Evolutionary conservation across 2,888 invertebrate genomes (phyloP), one percentile per base, ranked within the genome.

Genomic region (Caenorhabditis japonica): DNA sequence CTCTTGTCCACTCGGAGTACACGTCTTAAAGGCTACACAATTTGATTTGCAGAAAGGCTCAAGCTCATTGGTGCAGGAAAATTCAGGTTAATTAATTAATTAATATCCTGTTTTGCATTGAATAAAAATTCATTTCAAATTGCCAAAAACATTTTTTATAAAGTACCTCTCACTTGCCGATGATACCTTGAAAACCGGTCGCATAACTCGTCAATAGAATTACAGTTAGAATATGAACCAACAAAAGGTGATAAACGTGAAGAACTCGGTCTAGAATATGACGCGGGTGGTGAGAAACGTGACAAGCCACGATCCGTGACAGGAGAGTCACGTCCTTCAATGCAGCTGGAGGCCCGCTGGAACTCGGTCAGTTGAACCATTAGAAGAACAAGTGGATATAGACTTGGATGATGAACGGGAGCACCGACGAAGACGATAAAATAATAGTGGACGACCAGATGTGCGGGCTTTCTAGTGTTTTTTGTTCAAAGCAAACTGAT

Each of bases 131-230:
- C 5, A 10, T 30, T 30, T 30, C 30, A 30, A 30, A 30, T 30
- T 30, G n/a, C n/a, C n/a, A n/a, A n/a, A n/a, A n/a, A n/a, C n/a
- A n/a, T n/a, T n/a, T n/a, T n/a, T n/a, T n/a, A n/a, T n/a, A n/a
- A n/a, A n/a, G 30, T 58, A 73, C 73, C 73, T 73, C 73, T 60
- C 21, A 73, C 68, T 61, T 58, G 66, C 13, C 73, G 55, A 51
- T 73, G 66, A 56, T 73, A 73, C 49, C 73, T 59, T 15, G 30
- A 49, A 44, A 73, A 51, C 10, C 68, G 55, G 30, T 66, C 41
- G 36, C 60, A 66, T 15, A 73, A 34, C 19, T 73, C 73, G 27
- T 73, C 73, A 12, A 73, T 46, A 4, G 73, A 61, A 21, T 56
- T 61, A 49, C 73, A 73, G 38, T 72, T 72, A 4, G 64, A 53